These are phyloP conservation scores for Barbus barbus DNA, from an alignment of 2,113 vertebrate genomes.

Conservation along the genomic window DNA sequence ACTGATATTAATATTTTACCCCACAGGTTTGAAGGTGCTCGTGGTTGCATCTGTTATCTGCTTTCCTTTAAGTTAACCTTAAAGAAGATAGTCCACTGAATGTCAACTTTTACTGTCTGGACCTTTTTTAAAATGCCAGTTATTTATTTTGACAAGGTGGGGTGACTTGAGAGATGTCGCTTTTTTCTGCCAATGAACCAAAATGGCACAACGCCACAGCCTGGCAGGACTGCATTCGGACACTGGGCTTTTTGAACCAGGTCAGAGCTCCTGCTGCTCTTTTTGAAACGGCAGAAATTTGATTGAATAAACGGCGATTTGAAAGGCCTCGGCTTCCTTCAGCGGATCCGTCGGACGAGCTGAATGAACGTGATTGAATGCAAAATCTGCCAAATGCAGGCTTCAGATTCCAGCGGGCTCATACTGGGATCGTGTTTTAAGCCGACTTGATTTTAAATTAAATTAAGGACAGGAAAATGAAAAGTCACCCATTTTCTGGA, in stretches of 20 bases:
- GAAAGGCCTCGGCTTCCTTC: neutral
- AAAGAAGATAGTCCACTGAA: conserved; percentile 71
- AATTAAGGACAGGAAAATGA: conserved; percentile 1
- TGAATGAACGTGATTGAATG: neutral
- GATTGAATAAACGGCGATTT: conserved; percentile 37
- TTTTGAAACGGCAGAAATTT: conserved; percentile 39
- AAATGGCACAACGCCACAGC: conserved; percentile 65
- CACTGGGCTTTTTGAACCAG: conserved; percentile 34
- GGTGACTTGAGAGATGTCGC: conserved; percentile 47
- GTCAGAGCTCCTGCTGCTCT: conserved; percentile 30
- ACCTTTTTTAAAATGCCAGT: conserved; percentile 75
- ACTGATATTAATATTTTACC: conserved; percentile 47
- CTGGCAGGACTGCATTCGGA: conserved; percentile 64
- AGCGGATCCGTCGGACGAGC: neutral
- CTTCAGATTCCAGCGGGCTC: neutral
- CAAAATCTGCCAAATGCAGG: neutral
- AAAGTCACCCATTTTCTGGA: neutral
- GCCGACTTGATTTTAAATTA: neutral
- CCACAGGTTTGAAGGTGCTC: conserved; percentile 60
- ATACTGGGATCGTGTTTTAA: neutral
- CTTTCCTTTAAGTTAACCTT: conserved; percentile 72
- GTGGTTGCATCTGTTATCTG: conserved; percentile 62
- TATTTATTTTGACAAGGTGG: conserved; percentile 70
- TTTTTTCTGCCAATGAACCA: conserved; percentile 57
- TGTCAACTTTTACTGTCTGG: conserved; percentile 71